Percentiles rank a stretch among this genome's conserved stretches.
phyloP scores from a whole-genome alignment of 2,113 vertebrate genomes.

The Chloroceryle aenea region DNA sequence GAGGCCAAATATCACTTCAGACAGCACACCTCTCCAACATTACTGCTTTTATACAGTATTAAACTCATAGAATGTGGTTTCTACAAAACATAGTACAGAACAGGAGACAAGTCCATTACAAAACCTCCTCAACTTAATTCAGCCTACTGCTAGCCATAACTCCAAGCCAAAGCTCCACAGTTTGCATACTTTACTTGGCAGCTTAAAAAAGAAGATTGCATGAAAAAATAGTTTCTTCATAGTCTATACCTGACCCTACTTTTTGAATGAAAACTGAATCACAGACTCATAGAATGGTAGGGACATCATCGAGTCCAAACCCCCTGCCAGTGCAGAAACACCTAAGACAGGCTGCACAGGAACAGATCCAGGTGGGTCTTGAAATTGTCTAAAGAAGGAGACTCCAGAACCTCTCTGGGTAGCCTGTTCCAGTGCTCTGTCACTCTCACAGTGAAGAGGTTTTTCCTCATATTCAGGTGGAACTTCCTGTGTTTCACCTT shows the following conservation, averaged over 20 bases:
- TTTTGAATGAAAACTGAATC: not conserved
- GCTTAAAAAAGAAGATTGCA: not conserved
- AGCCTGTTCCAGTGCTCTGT: too few relatives aligned
- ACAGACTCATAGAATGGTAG: too few relatives aligned
- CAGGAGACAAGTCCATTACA: not conserved
- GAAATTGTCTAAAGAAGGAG: too few relatives aligned
- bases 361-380: too few relatives aligned
- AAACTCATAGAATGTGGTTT: not conserved
- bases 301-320: too few relatives aligned
- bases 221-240: not conserved
- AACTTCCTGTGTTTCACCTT: too few relatives aligned
- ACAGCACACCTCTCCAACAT: not conserved
- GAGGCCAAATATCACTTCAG: not conserved
- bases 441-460: too few relatives aligned
- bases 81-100: not conserved
- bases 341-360: too few relatives aligned
- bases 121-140: not conserved
- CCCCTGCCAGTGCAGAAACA: too few relatives aligned
- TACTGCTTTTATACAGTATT: not conserved
- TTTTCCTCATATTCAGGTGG: too few relatives aligned
- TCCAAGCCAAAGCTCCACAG: not conserved
- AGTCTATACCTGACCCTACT: not conserved
- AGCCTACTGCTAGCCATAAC: not conserved
- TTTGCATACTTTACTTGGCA: not conserved
- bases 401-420: too few relatives aligned